Percentiles rank a stretch among this genome's conserved stretches.
Conservation (phyloP, 2,113 vertebrate species). For the Lophochroa leadbeateri region DNA sequence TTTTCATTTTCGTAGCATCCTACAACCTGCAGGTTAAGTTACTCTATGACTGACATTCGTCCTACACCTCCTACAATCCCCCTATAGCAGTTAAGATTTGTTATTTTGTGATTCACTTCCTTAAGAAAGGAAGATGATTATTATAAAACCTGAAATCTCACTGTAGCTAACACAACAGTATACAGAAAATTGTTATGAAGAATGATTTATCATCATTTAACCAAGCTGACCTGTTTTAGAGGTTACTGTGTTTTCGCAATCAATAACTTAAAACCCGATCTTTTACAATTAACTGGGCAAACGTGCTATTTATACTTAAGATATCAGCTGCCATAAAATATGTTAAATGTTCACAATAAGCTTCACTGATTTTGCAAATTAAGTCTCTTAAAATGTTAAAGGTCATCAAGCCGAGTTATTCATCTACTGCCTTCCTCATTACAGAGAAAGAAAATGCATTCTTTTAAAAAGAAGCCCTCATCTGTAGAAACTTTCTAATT, state of each 20-base stretch:
- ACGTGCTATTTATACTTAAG: slow-evolving; percentile 38
- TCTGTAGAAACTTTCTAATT: slow-evolving; percentile 76
- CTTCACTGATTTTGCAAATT: slow-evolving; percentile 67
- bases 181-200: background rate
- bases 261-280: background rate
- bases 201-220: background rate
- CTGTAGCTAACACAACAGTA: background rate
- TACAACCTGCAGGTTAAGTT: background rate
- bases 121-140: background rate
- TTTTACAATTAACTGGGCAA: background rate
- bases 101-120: background rate
- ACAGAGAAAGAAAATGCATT: slow-evolving; percentile 64
- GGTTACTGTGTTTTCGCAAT: background rate
- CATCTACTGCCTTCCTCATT: slow-evolving; percentile 64
- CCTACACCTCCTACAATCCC: background rate
- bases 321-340: slow-evolving; percentile 5
- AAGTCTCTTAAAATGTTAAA: slow-evolving; percentile 59
- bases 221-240: background rate
- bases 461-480: slow-evolving; percentile 67
- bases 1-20: background rate
- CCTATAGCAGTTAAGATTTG: background rate
- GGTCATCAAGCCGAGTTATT: slow-evolving; percentile 70
- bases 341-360: slow-evolving; percentile 18
- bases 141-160: background rate
- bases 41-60: background rate